Conservation (phyloP, 1,140 invertebrate genomes). For the Phymastichus coffea region DNA sequence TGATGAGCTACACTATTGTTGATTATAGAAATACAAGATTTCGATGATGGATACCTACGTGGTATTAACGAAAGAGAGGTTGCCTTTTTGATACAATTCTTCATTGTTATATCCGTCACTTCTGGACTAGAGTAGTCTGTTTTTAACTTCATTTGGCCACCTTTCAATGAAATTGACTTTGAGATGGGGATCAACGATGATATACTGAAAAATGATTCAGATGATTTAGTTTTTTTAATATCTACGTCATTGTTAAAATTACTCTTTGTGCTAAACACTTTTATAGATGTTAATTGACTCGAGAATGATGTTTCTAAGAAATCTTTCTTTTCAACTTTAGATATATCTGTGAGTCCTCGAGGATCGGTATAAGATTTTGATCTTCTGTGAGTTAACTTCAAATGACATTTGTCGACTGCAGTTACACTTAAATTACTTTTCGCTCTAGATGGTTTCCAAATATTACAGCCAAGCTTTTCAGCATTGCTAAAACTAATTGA, state of each 20-base stretch:
- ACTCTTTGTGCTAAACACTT: not conserved
- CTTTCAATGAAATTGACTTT: no score
- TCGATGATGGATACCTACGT: constrained; percentile 28
- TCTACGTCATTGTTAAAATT: not conserved
- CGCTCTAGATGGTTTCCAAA: not conserved
- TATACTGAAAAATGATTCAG: no score
- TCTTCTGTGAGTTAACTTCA: constrained; percentile 1
- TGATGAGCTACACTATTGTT: constrained; percentile 32
- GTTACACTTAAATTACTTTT: constrained; percentile 28
- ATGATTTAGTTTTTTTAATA: not conserved
- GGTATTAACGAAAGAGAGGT: no score
- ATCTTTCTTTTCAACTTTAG: not conserved
- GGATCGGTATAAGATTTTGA: constrained; percentile 25
- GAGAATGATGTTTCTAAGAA: not conserved
- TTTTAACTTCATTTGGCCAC: no score
- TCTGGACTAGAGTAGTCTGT: no score
- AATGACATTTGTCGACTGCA: not conserved
- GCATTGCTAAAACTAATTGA: no score
- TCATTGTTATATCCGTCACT: no score
- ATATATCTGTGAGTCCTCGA: not conserved
- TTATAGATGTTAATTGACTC: not conserved
- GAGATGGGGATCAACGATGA: no score
- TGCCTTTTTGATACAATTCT: no score
- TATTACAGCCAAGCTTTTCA: no score
- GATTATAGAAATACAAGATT: constrained; percentile 40